Conservation (phyloP, 2,888 invertebrate species). For the Eristalinus sepulchralis region DNA sequence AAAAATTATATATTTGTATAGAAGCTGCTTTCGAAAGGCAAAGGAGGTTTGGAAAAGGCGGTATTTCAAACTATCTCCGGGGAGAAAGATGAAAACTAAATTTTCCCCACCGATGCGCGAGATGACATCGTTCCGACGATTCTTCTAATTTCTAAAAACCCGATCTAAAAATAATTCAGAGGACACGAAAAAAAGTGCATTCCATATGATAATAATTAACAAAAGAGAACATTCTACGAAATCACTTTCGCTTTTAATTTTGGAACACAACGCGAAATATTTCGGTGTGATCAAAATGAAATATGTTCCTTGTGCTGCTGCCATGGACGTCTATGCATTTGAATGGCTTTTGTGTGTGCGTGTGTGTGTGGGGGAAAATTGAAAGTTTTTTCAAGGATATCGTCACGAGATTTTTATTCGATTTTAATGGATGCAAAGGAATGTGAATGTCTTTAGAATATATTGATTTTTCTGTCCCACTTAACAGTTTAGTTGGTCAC, state of each 20-base stretch:
- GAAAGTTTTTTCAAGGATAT: neutral
- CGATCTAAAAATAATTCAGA: conserved; percentile 26
- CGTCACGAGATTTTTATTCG: neutral
- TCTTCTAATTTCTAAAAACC: neutral
- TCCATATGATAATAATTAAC: conserved; percentile 44
- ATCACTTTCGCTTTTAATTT: neutral
- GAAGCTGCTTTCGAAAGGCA: neutral
- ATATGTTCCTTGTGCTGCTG: neutral
- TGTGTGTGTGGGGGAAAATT: neutral
- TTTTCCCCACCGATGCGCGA: neutral
- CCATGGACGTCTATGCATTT: neutral
- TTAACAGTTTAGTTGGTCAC: neutral
- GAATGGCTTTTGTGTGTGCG: neutral
- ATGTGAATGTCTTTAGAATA: neutral
- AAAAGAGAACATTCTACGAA: neutral
- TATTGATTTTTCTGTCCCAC: neutral
- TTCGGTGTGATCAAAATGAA: neutral
- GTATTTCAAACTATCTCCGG: neutral
- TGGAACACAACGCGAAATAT: neutral
- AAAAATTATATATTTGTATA: neutral
- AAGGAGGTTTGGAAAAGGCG: neutral
- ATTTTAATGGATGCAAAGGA: neutral
- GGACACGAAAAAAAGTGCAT: conserved; percentile 45
- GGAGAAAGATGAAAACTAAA: neutral
- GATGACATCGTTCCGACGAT: neutral